A percentile compares a stretch with the other conserved stretches of the same genome.
phyloP scores from a whole-genome alignment of 1,140 invertebrate genomes.

The Bombus sibiricus region DNA sequence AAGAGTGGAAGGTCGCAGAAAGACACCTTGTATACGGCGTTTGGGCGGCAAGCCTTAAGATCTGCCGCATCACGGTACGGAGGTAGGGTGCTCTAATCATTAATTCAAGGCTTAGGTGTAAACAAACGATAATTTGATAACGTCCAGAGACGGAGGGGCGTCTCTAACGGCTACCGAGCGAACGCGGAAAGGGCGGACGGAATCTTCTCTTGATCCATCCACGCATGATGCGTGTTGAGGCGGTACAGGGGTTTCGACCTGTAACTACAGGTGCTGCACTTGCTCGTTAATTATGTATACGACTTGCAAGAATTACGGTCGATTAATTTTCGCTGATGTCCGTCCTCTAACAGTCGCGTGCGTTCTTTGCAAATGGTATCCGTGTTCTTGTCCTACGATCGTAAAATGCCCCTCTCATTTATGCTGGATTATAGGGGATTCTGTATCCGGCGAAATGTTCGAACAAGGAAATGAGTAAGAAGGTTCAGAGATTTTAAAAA shows the following conservation, averaged over 20 bases:
- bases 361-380: slow-evolving; percentile 24
- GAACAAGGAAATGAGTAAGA: too few species aligned
- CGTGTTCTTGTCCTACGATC: neutral
- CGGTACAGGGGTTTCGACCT: slow-evolving; percentile 42
- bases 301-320: slow-evolving; percentile 70
- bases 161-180: slow-evolving; percentile 70
- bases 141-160: slow-evolving; percentile 76
- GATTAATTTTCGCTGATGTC: slow-evolving; percentile 73
- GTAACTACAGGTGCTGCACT: slow-evolving; percentile 66
- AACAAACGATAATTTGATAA: slow-evolving; percentile 83
- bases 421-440: neutral
- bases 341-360: slow-evolving; percentile 33
- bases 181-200: slow-evolving; percentile 51
- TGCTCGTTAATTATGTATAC: slow-evolving; percentile 73
- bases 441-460: too few species aligned
- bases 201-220: slow-evolving; percentile 70
- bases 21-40: slow-evolving; percentile 67
- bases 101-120: slow-evolving; percentile 82
- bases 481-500: too few species aligned
- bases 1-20: neutral
- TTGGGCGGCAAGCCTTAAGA: slow-evolving; percentile 76
- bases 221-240: slow-evolving; percentile 42
- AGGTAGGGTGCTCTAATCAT: slow-evolving; percentile 78
- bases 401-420: neutral
- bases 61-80: slow-evolving; percentile 76